Conservation (phyloP, 2,888 invertebrate genomes). For the Ptychoptera albimana region DNA sequence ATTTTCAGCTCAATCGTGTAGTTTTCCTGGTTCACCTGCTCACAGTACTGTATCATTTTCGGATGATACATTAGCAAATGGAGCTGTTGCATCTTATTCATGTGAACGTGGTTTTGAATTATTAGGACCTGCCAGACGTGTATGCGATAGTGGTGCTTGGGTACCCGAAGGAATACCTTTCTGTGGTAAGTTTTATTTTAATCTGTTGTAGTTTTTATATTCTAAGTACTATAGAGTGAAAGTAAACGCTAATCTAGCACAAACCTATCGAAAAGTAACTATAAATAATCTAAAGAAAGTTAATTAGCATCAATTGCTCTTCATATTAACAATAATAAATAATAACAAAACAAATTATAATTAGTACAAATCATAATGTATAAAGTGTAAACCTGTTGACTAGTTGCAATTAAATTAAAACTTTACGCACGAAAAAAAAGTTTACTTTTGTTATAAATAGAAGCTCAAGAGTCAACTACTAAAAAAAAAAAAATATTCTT, state of each 20-base stretch:
- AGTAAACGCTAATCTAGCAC: not conserved
- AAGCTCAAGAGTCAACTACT: too few species aligned
- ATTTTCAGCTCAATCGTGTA: conserved; percentile 36
- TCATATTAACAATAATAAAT: too few species aligned
- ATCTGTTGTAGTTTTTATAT: conserved; percentile 1
- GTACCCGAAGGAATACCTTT: conserved; percentile 82
- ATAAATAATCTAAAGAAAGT: too few species aligned
- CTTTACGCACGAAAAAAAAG: too few species aligned
- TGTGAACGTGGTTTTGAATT: conserved; percentile 85
- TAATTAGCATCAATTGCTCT: not conserved
- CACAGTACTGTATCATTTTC: conserved; percentile 71
- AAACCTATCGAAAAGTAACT: not conserved
- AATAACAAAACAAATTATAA: too few species aligned
- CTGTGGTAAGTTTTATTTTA: conserved; percentile 57
- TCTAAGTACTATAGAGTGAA: not conserved
- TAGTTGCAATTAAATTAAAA: too few species aligned
- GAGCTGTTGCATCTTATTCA: conserved; percentile 60
- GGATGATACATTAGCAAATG: conserved; percentile 34
- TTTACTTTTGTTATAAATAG: too few species aligned
- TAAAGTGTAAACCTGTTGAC: too few species aligned
- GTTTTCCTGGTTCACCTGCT: conserved; percentile 82
- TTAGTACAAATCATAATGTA: too few species aligned
- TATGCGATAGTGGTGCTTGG: conserved; percentile 69
- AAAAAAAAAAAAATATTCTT: too few species aligned
- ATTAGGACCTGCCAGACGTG: conserved; percentile 67